Evolutionary conservation across 2,113 vertebrate genomes (phyloP).

Genomic region (Zosterops lateralis): DNA sequence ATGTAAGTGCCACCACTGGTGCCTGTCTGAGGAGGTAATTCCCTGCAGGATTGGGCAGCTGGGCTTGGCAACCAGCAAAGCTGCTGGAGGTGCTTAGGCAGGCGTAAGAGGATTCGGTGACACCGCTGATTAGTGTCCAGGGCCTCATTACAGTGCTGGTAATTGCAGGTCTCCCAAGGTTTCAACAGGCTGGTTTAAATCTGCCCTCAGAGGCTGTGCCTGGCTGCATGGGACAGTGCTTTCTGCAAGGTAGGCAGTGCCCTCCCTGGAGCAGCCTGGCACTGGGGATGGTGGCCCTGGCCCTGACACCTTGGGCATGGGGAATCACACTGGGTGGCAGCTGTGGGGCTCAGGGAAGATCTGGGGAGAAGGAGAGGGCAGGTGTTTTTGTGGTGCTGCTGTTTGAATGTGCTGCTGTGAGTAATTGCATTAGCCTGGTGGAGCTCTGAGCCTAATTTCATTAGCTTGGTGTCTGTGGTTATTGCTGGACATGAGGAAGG

Average conservation of each 20-base stretch:
- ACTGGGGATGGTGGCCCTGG: neutral
- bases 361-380: neutral
- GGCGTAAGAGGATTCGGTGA: constrained; percentile 56
- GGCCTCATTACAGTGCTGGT: constrained; percentile 7
- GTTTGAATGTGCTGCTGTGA: neutral
- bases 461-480: constrained; percentile 54
- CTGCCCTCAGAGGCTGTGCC: neutral
- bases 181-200: constrained; percentile 14
- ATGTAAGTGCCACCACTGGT: neutral
- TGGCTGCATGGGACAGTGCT: neutral
- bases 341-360: neutral
- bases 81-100: constrained; percentile 56
- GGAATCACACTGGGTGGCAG: neutral
- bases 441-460: constrained; percentile 47
- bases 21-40: constrained; percentile 5
- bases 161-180: constrained; percentile 44
- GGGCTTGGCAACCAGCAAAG: constrained; percentile 26
- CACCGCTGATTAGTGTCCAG: constrained; percentile 42
- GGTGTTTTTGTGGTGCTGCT: neutral
- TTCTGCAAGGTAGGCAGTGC: constrained; percentile 48
- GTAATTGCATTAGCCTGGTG: constrained; percentile 42
- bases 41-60: constrained; percentile 44
- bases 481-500: constrained; percentile 1
- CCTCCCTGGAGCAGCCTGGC: neutral
- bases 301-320: neutral